Conservation (phyloP, 2,797 vertebrate species). For the Apogon hyalosoma region DNA sequence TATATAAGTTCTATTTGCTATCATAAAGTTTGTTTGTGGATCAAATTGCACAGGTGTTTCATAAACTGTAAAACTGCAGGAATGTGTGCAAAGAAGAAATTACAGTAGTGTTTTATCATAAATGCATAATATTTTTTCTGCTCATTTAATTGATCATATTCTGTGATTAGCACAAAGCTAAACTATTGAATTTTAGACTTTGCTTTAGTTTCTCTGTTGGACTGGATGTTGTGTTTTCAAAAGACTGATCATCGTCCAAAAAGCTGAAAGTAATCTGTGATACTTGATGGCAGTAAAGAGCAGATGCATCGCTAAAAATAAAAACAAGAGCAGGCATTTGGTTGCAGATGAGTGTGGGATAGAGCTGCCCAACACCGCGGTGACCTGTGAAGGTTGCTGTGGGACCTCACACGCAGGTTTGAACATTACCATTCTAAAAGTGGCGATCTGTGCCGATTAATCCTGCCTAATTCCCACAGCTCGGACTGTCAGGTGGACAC, state of each 20-base stretch:
- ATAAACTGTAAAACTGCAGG: neutral
- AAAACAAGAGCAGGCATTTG: neutral
- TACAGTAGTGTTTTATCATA: neutral
- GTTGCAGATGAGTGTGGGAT: neutral
- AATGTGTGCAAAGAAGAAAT: neutral
- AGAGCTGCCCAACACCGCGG: conserved; percentile 6
- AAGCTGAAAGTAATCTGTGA: no score
- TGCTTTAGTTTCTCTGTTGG: neutral
- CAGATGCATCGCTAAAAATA: neutral
- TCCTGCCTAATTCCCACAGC: conserved; percentile 70
- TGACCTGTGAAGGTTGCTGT: conserved; percentile 59
- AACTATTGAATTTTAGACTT: neutral
- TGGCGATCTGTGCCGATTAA: conserved; percentile 71
- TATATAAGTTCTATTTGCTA: neutral
- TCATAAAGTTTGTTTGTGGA: neutral
- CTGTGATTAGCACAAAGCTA: neutral
- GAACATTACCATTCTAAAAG: conserved; percentile 72
- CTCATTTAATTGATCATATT: neutral
- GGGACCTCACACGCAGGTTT: conserved; percentile 62
- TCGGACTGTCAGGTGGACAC: conserved; percentile 51
- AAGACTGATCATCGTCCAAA: neutral
- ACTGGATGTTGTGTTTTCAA: neutral
- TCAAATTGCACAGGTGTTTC: neutral
- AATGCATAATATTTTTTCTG: no score
- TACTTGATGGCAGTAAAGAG: neutral